phyloP scores from a whole-genome alignment of 1,140 invertebrate genomes.

The Papilio dardanus region DNA sequence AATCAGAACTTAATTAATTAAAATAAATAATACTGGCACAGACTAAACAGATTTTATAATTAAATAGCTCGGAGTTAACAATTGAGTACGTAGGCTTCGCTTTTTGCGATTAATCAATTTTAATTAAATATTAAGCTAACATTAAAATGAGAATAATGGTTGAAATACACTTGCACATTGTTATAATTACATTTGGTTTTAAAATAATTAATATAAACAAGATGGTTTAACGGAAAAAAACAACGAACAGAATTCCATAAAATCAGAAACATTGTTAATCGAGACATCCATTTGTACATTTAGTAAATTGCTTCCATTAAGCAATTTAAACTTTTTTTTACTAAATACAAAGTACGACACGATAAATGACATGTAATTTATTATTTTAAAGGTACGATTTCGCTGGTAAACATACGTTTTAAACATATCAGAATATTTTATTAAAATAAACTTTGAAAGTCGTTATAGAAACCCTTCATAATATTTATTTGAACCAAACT shows the following conservation, averaged over 20 bases:
- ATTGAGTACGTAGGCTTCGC: not conserved
- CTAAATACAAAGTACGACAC: not conserved
- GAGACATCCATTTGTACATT: not conserved
- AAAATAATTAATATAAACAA: too few relatives aligned
- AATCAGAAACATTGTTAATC: not conserved
- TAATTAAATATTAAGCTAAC: not conserved
- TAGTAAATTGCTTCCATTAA: constrained; percentile 8
- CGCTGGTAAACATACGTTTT: not conserved
- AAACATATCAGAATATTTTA: not conserved
- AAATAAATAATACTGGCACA: not conserved
- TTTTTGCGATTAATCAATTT: constrained; percentile 1
- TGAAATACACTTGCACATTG: not conserved
- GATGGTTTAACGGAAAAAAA: not conserved
- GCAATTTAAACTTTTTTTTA: constrained; percentile 13
- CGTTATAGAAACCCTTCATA: too few relatives aligned
- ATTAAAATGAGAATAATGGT: not conserved
- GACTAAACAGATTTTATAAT: not conserved
- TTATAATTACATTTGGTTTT: too few relatives aligned
- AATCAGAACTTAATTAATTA: constrained; percentile 6
- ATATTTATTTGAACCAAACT: too few relatives aligned
- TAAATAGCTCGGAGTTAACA: not conserved
- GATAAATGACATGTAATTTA: constrained; percentile 14
- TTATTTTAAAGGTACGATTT: not conserved
- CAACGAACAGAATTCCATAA: not conserved
- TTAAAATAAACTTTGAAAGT: too few relatives aligned